phyloP scores from a whole-genome alignment of 92 coral and sea anemone genomes.

The Zoanthus sociatus region DNA sequence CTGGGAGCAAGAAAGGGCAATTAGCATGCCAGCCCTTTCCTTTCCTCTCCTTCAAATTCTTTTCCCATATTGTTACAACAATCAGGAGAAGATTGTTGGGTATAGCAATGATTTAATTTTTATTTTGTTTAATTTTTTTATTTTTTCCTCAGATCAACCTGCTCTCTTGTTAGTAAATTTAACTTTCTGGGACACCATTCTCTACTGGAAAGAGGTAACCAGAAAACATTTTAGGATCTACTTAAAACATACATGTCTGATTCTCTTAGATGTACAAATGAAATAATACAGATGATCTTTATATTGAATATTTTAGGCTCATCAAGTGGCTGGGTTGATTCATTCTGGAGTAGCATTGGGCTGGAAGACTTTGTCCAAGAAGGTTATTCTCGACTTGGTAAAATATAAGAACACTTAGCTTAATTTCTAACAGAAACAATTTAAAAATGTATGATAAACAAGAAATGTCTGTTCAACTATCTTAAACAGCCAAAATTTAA shows the following conservation, averaged over 20 bases:
- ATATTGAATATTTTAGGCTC: conserved; percentile 2
- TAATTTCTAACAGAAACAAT: too few species aligned
- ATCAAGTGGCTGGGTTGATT: conserved; percentile 88
- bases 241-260: not conserved
- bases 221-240: not conserved
- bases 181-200: conserved; percentile 93
- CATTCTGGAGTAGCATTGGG: conserved; percentile 85
- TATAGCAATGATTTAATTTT: too few species aligned
- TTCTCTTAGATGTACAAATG: too few species aligned
- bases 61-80: too few species aligned
- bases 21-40: too few species aligned
- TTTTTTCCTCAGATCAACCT: conserved; percentile 71
- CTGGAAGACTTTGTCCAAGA: conserved; percentile 81
- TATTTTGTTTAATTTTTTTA: not conserved
- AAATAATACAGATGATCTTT: not conserved
- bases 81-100: too few species aligned
- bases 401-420: too few species aligned
- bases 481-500: too few species aligned
- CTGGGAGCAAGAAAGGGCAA: too few species aligned
- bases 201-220: conserved; percentile 76
- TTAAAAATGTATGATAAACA: too few species aligned
- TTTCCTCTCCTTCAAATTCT: too few species aligned
- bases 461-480: too few species aligned
- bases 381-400: conserved; percentile 80
- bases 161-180: conserved; percentile 91